Conservation (phyloP, 1,140 invertebrate genomes). For the Zaprionus gabonicus region DNA sequence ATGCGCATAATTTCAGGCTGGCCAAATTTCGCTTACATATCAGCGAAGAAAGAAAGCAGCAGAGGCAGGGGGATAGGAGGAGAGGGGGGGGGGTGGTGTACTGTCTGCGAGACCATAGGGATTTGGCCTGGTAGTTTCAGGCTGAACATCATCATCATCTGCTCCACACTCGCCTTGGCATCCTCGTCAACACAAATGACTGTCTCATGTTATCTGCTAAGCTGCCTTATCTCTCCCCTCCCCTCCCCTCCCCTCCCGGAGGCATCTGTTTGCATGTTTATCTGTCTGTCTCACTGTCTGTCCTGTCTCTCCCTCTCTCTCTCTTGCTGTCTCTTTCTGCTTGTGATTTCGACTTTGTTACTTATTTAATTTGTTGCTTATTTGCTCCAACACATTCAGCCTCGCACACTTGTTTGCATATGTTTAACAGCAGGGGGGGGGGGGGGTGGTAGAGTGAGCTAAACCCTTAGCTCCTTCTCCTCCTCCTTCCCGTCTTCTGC, state of each 20-base stretch:
- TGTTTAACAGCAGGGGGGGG: slow-evolving; percentile 64
- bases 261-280: slow-evolving; percentile 42
- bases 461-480: slow-evolving; percentile 1
- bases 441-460: neutral
- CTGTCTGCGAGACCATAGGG: slow-evolving; percentile 26
- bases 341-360: slow-evolving; percentile 70
- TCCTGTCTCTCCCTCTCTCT: neutral
- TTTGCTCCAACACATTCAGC: slow-evolving; percentile 60
- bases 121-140: slow-evolving; percentile 38
- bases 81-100: too few relatives aligned
- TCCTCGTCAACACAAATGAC: slow-evolving; percentile 77
- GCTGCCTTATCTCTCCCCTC: slow-evolving; percentile 68
- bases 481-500: neutral
- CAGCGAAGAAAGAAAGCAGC: neutral
- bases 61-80: neutral
- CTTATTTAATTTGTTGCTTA: slow-evolving; percentile 82
- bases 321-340: slow-evolving; percentile 19
- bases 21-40: slow-evolving; percentile 46
- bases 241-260: neutral
- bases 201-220: slow-evolving; percentile 81
- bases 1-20: slow-evolving; percentile 48
- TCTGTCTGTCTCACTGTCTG: slow-evolving; percentile 26
- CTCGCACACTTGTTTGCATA: slow-evolving; percentile 73
- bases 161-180: slow-evolving; percentile 14
- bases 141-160: slow-evolving; percentile 18